Conservation (phyloP, 64 coral and sea anemone genomes). For the Anthopleura sola region DNA sequence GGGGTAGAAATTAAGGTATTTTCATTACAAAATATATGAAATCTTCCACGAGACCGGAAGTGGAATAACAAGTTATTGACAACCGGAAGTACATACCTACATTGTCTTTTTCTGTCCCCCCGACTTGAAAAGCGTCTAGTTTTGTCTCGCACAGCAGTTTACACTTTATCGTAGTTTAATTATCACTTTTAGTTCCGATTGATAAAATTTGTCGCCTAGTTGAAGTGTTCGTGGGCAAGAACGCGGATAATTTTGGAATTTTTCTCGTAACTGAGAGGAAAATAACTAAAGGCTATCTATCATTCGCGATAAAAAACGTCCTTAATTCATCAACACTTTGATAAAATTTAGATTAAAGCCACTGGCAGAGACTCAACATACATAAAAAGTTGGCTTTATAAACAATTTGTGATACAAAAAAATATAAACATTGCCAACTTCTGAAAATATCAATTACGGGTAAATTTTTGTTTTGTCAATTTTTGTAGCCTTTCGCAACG, state of each 20-base stretch:
- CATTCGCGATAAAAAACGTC: not conserved
- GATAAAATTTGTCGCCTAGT: not conserved
- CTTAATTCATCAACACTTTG: not conserved
- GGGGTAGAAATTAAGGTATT: slow-evolving; percentile 3
- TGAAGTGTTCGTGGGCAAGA: not conserved
- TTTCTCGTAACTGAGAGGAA: not conserved
- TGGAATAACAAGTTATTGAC: slow-evolving; percentile 24
- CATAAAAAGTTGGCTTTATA: not conserved
- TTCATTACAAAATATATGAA: not conserved
- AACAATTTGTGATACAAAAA: not conserved
- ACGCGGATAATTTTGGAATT: not conserved
- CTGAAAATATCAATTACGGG: not conserved
- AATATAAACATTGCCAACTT: not conserved
- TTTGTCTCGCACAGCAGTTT: not conserved
- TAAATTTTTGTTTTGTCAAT: no score
- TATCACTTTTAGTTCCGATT: not conserved
- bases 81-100: slow-evolving; percentile 25
- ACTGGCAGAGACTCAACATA: not conserved
- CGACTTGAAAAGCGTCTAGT: not conserved
- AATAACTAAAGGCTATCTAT: not conserved
- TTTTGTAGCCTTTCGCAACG: not conserved
- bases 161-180: slow-evolving; percentile 2
- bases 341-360: not conserved
- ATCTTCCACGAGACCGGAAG: slow-evolving; percentile 32
- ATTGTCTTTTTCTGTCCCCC: not conserved